A percentile compares a stretch with the other conserved stretches of the same genome.
These are phyloP conservation scores for Furnarius figulus DNA, from an alignment of 2,113 vertebrate species.

Conservation along the genomic window DNA sequence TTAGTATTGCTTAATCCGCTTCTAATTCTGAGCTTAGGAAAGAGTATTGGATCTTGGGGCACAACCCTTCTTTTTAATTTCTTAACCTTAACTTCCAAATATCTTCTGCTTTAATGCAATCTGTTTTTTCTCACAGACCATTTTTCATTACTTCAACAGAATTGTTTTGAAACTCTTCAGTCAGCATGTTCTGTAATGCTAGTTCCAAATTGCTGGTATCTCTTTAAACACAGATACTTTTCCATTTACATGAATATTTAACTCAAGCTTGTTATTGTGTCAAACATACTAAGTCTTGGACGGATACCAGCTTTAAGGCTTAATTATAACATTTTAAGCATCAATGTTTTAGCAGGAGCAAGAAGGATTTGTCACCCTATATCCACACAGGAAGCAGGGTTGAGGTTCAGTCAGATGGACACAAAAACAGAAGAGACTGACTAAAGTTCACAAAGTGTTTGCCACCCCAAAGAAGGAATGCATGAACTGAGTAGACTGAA, in stretches of 20 bases:
- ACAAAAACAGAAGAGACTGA: not conserved
- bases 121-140: not conserved
- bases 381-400: not conserved
- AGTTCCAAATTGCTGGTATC: not conserved
- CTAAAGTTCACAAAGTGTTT: not conserved
- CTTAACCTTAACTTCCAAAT: not conserved
- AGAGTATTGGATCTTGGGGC: not conserved
- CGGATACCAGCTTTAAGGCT: not conserved
- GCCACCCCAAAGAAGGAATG: not conserved
- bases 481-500: accelerated
- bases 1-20: not conserved
- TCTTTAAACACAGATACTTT: not conserved
- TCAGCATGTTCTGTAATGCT: not conserved
- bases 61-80: not conserved
- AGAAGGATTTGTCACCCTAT: not conserved
- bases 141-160: not conserved
- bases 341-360: not conserved
- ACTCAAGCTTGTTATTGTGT: not conserved
- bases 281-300: not conserved
- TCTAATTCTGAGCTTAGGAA: not conserved
- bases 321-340: not conserved
- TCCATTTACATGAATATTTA: not conserved
- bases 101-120: not conserved
- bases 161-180: not conserved
- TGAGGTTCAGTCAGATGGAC: not conserved